Base-by-base conservation (phyloP, 2,113 vertebrate genomes). In the Callipepla squamata region DNA sequence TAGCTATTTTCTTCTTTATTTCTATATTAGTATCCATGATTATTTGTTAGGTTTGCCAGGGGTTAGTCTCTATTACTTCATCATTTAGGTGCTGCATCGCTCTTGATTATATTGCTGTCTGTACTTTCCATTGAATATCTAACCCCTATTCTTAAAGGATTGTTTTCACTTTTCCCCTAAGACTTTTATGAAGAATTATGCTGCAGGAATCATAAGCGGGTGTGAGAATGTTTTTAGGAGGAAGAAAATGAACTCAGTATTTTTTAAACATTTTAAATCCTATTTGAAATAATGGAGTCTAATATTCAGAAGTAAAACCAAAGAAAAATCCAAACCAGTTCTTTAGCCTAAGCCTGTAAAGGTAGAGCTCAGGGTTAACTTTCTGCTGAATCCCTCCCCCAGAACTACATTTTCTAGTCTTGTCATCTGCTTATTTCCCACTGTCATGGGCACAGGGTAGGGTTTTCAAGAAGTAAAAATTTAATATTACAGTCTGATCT, bases 241-340 rank as follows among this genome's bases (percentile, higher is more conserved):
- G 12, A 58, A 74, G 12, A 63, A 68, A 72, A 87, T 13, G 5
- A 90, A 79, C 70, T 34, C 22, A 6, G 58, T 73, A 86, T 48
- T 73, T 87, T 48, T 88, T 91, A 32, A 65, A 21, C 69, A 5
- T 93, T 89, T 95, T 42, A 83, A 94, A 91, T 84, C 13, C 28
- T 51, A 22, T 74, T 85, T 50, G 57, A 74, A 93, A 73, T 62
- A 62, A 65, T 30, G 51, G 57, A n/a, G 7, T 48, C 36, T 62
- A 58, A 20, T 87, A 5, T 59, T 69, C 40, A 80, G 30, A 38
- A 83, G 77, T 47, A 55, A 59, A 68, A 83, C 89, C 36, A 57
- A 45, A 36, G 23, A 57, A 15, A 57, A 45, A 23, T 28, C 22
- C 12, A 11, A 93, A 73, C 36, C 66, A 66, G 17, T 22, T 2